Evolutionary conservation across 2,888 invertebrate genomes (phyloP), one percentile per base, ranked within the genome.

Genomic region (Glaucopsyche alexis): DNA sequence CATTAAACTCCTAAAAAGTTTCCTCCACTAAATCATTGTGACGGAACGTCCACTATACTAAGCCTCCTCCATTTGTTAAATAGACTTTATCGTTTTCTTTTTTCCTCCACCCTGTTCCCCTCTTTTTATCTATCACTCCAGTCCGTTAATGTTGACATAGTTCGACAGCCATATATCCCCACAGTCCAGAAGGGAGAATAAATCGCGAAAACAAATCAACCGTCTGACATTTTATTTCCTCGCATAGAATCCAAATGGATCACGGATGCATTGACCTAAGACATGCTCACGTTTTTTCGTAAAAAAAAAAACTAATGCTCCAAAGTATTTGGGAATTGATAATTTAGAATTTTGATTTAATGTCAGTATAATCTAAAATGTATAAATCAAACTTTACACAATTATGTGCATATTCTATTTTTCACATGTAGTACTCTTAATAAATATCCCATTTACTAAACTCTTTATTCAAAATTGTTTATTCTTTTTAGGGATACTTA

Each of bases 161-260:
- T 60, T 60, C 60, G 60, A 60, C 60, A 60, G 60, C 60, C 60
- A 13, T 38, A 29, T 29, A 60, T 60, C 60, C 60, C 60, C 29
- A 11, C 60, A 60, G 60, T 60, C 60, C 60, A 60, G 50, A 50
- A 60, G 60, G 60, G 60, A 60, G 29, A 55, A 55, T 55, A 55
- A 55, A 60, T 60, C 60, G 29, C 0, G 55, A 50, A 50, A 29
- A 60, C 19, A 60, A 60, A 60, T 60, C 29, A 13, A 60, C 60
- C 60, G 60, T 14, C 60, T 60, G 47, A 47, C 29, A 7, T 29
- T 60, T 60, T 60, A 60, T 38, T 13, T 60, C 60, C 60, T 38
- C 60, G 29, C 60, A 13, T 60, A 5, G 29, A 13, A 29, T 60
- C 1, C 47, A 47, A 11, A 47, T 47, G 6, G 42, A 47, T 47